These are phyloP conservation scores for Linnaemya tessellans DNA, from an alignment of 2,888 invertebrate species.

Conservation along the genomic window DNA sequence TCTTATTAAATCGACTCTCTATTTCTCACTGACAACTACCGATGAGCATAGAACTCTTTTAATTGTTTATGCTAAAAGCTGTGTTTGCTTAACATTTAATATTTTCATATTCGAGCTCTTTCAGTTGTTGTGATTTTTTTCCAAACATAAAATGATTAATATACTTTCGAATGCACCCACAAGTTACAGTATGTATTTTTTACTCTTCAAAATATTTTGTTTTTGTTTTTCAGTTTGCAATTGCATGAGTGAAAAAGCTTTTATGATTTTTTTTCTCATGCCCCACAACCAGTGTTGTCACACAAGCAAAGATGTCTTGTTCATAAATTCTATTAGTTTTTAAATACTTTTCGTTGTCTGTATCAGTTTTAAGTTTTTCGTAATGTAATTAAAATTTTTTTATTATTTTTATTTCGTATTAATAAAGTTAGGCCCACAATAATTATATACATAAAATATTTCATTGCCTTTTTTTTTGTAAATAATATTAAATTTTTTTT, in stretches of 20 bases:
- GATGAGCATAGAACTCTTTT: slow-evolving; percentile 32
- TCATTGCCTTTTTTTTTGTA: too few relatives aligned
- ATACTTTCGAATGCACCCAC: slow-evolving; percentile 26
- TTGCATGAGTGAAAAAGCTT: slow-evolving; percentile 48
- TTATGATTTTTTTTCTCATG: neutral
- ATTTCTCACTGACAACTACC: slow-evolving; percentile 64
- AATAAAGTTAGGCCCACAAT: too few relatives aligned
- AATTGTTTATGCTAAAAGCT: slow-evolving; percentile 26
- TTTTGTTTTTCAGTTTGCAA: slow-evolving; percentile 6
- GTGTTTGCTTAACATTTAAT: neutral
- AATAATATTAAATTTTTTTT: too few relatives aligned
- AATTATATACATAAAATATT: too few relatives aligned
- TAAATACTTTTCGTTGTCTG: neutral
- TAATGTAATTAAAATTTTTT: too few relatives aligned
- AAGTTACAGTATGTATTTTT: neutral
- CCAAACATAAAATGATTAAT: slow-evolving; percentile 44
- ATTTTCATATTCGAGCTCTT: neutral
- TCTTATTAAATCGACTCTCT: slow-evolving; percentile 53
- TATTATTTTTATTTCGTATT: too few relatives aligned
- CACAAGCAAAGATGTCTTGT: neutral
- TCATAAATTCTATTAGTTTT: too few relatives aligned
- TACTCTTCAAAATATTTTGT: slow-evolving; percentile 1
- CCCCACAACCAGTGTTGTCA: slow-evolving; percentile 25
- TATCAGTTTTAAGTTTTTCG: too few relatives aligned
- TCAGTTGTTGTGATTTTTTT: neutral